A percentile compares a stretch with the other conserved stretches of the same genome.
Evolutionary conservation across 2,797 vertebrate species (phyloP).

Genomic region (Oryzias sinensis): DNA sequence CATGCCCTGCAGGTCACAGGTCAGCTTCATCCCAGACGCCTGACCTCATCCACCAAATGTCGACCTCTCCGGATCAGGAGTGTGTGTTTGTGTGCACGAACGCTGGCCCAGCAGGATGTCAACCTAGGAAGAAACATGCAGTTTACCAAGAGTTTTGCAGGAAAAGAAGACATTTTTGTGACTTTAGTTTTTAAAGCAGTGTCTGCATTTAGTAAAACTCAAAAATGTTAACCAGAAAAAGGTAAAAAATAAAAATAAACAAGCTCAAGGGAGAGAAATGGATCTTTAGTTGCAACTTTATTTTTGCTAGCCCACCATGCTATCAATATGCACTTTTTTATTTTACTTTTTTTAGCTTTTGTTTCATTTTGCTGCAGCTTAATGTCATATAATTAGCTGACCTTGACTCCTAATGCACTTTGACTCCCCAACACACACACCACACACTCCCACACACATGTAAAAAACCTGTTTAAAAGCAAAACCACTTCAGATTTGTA

Average conservation of each 20-base stretch:
- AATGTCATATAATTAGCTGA: conserved; percentile 65
- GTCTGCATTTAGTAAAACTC: too few relatives aligned
- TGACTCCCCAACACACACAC: conserved; percentile 3
- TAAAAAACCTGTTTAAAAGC: not conserved
- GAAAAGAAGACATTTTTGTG: not conserved
- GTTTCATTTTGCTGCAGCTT: conserved; percentile 33
- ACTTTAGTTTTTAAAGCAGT: too few relatives aligned
- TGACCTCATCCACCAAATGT: conserved; percentile 70
- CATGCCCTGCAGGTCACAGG: conserved; percentile 67
- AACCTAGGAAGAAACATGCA: conserved; percentile 6
- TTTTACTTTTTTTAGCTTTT: conserved; percentile 18
- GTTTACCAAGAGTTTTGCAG: too few relatives aligned
- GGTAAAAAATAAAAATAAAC: not conserved
- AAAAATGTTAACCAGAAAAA: not conserved
- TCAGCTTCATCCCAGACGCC: conserved; percentile 76
- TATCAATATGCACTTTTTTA: too few relatives aligned
- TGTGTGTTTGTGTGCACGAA: conserved; percentile 4
- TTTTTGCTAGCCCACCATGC: too few relatives aligned
- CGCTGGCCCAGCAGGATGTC: conserved; percentile 4
- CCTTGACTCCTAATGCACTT: conserved; percentile 60
- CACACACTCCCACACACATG: conserved; percentile 12
- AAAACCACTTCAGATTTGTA: conserved; percentile 9
- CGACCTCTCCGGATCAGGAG: conserved; percentile 55
- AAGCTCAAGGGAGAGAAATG: too few relatives aligned
- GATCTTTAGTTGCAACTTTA: too few relatives aligned